Evolutionary conservation across 2,113 vertebrate genomes (phyloP).

Genomic region (Gopherus flavomarginatus): DNA sequence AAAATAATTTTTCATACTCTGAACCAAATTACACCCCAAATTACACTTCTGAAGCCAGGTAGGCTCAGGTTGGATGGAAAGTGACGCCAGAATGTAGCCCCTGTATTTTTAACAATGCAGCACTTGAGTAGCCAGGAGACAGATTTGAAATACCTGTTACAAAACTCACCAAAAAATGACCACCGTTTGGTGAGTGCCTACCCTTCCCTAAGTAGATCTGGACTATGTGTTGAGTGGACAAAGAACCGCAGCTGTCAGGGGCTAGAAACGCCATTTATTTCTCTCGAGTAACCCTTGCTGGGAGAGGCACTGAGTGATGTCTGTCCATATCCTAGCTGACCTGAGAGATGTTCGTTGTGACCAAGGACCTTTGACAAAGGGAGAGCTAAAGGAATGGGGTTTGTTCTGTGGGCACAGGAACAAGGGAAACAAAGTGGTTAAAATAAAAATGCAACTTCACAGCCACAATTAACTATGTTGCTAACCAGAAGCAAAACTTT

Average conservation of each 20-base stretch:
- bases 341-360: not conserved
- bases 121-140: constrained; percentile 30
- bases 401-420: not conserved
- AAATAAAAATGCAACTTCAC: not conserved
- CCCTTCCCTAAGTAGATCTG: constrained; percentile 15
- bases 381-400: not conserved
- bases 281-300: not conserved
- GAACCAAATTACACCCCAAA: not conserved
- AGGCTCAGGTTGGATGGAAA: constrained; percentile 15
- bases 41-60: constrained; percentile 10
- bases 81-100: not conserved
- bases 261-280: not conserved
- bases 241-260: constrained; percentile 1
- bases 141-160: constrained; percentile 64
- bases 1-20: not conserved
- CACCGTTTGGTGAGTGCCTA: constrained; percentile 41
- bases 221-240: not conserved
- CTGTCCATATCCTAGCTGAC: rapidly evolving
- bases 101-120: constrained; percentile 33
- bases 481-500: not conserved
- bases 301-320: not conserved
- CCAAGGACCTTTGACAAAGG: not conserved
- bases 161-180: constrained; percentile 37
- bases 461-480: not conserved
- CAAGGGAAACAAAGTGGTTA: not conserved